phyloP scores from a whole-genome alignment of 2,888 invertebrate species.

The Carterocephalus palaemon region DNA sequence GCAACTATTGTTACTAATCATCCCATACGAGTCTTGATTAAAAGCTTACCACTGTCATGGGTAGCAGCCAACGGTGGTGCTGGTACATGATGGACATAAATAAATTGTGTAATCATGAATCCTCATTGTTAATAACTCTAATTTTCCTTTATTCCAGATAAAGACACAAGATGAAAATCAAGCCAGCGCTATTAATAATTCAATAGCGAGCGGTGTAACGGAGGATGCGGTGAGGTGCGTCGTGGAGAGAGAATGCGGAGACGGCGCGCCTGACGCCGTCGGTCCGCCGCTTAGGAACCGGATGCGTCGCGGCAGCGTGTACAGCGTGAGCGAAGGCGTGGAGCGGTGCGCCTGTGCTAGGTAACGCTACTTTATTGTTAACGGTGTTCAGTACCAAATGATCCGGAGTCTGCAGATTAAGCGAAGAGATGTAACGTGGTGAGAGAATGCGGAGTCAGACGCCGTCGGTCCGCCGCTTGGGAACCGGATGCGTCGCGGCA shows the following conservation, averaged over 20 bases:
- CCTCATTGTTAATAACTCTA: slow-evolving; percentile 5
- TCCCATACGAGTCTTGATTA: too few relatives aligned
- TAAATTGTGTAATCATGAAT: too few relatives aligned
- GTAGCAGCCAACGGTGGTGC: too few relatives aligned
- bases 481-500: slow-evolving; percentile 70
- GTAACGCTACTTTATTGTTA: slow-evolving; percentile 36
- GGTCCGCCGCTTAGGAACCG: slow-evolving; percentile 44
- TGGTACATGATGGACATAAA: too few relatives aligned
- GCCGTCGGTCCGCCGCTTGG: slow-evolving; percentile 37
- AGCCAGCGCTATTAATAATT: background rate
- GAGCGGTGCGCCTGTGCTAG: slow-evolving; percentile 72
- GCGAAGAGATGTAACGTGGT: slow-evolving; percentile 27
- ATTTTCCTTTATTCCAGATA: slow-evolving; percentile 23
- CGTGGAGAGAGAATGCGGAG: slow-evolving; percentile 42
- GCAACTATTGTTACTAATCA: too few relatives aligned
- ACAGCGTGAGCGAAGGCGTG: slow-evolving; percentile 73
- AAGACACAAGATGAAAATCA: slow-evolving; percentile 27
- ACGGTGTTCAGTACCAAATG: background rate
- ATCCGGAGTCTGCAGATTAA: too few relatives aligned
- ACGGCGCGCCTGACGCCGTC: slow-evolving; percentile 51
- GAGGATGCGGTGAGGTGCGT: slow-evolving; percentile 28
- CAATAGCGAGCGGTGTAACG: slow-evolving; percentile 27
- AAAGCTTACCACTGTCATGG: too few relatives aligned
- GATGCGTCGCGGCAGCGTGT: slow-evolving; percentile 74
- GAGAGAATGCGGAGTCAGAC: slow-evolving; percentile 53